These are phyloP conservation scores for Andrena cerasifolii DNA, from an alignment of 1,140 invertebrate species.

Conservation along the genomic window DNA sequence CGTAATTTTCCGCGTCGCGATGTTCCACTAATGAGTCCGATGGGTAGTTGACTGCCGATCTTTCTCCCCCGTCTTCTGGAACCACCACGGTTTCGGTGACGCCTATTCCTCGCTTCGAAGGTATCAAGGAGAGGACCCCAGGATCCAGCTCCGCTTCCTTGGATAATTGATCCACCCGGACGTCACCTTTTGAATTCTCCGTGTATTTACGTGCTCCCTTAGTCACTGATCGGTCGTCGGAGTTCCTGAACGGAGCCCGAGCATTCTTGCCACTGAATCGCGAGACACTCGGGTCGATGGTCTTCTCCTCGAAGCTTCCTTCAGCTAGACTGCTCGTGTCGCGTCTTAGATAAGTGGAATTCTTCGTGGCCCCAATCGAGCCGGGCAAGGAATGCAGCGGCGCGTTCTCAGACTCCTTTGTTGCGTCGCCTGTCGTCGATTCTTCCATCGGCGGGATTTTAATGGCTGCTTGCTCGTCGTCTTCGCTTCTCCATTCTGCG, in stretches of 20 bases:
- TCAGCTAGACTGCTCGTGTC: slow-evolving; percentile 7
- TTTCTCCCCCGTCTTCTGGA: neutral
- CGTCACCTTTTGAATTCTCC: neutral
- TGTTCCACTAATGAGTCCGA: neutral
- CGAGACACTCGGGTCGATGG: neutral
- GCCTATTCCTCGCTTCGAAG: neutral
- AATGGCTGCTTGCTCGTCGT: no score
- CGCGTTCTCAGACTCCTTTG: neutral
- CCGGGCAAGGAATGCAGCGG: neutral
- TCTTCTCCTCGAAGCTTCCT: neutral
- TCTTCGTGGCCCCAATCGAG: neutral
- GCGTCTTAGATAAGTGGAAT: neutral
- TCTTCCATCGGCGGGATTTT: neutral
- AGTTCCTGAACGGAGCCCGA: neutral
- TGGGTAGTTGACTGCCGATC: neutral
- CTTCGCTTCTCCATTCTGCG: no score
- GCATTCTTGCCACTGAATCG: neutral
- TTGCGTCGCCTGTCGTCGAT: neutral
- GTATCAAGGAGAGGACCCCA: neutral
- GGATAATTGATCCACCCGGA: neutral
- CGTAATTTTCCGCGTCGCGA: neutral
- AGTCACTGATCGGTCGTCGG: no score
- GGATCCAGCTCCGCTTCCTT: no score
- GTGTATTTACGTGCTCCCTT: neutral
- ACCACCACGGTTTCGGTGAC: neutral